phyloP scores from a whole-genome alignment of 1,140 invertebrate species.

The Branchinecta lynchi region DNA sequence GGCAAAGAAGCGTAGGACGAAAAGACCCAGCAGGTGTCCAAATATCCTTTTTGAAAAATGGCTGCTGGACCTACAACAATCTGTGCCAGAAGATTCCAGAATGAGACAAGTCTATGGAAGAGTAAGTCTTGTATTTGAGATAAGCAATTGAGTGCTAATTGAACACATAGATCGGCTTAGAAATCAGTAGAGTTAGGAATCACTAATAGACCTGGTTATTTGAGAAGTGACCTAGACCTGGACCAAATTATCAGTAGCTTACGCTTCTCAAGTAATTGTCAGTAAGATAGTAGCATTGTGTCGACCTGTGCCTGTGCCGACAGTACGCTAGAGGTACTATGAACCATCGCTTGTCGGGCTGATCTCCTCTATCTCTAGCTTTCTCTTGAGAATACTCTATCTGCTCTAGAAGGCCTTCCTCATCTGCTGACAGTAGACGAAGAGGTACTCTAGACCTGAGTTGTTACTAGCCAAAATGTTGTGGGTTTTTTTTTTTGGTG shows the following conservation, averaged over 20 bases:
- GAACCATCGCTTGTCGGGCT: too few relatives aligned
- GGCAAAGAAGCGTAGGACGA: neutral
- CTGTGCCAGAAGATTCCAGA: neutral
- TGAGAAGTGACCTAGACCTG: neutral
- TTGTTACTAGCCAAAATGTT: too few relatives aligned
- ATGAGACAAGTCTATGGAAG: neutral
- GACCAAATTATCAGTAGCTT: neutral
- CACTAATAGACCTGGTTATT: neutral
- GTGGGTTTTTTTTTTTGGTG: too few relatives aligned
- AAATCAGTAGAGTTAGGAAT: neutral
- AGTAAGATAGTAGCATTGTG: slow-evolving; percentile 7
- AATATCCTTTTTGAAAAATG: slow-evolving; percentile 2
- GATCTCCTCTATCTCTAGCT: too few relatives aligned
- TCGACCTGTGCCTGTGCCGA: neutral
- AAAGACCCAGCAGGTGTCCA: neutral
- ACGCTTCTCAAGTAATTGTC: neutral
- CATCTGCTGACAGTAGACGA: too few relatives aligned
- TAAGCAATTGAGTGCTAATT: too few relatives aligned
- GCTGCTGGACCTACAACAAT: neutral
- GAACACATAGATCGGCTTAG: too few relatives aligned
- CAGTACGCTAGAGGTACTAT: too few relatives aligned
- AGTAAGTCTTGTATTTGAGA: neutral
- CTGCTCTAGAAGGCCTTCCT: too few relatives aligned
- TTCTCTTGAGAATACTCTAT: too few relatives aligned
- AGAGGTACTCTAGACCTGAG: too few relatives aligned